Conservation (phyloP, 2,797 vertebrate species). For the Alca torda region DNA sequence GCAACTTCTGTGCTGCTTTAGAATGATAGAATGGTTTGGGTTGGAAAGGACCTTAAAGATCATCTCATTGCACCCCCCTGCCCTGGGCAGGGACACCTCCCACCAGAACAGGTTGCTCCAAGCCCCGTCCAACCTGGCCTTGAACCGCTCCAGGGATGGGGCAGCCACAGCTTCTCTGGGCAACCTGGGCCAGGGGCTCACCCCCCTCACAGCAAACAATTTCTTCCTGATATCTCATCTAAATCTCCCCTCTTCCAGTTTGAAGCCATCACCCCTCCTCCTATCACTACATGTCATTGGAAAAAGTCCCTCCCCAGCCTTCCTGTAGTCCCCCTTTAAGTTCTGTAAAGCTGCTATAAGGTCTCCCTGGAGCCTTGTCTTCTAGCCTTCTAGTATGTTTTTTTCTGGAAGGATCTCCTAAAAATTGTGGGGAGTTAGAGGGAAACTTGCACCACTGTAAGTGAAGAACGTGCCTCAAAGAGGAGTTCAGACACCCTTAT, state of each 20-base stretch:
- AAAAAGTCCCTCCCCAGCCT: not conserved
- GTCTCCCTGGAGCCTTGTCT: not conserved
- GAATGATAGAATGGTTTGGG: not conserved
- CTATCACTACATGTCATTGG: not conserved
- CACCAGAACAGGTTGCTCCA: not conserved
- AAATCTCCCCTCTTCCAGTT: not conserved
- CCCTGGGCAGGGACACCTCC: not conserved
- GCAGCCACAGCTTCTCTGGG: not conserved
- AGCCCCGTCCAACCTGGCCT: too few relatives aligned
- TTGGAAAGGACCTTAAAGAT: not conserved
- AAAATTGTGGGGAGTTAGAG: not conserved
- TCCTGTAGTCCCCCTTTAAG: not conserved
- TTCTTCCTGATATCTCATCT: not conserved
- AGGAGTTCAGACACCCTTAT: not conserved
- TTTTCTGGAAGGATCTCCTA: not conserved
- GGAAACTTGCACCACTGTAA: not conserved
- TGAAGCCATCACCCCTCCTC: not conserved
- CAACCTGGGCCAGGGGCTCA: not conserved
- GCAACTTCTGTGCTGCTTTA: not conserved
- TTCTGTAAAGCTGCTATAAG: not conserved
- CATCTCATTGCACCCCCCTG: not conserved
- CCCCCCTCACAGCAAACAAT: not conserved
- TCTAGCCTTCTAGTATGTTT: not conserved
- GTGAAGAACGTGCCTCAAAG: not conserved
- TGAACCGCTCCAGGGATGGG: not conserved